phyloP scores from a whole-genome alignment of 2,888 invertebrate species.

The Esperia sulphurella region DNA sequence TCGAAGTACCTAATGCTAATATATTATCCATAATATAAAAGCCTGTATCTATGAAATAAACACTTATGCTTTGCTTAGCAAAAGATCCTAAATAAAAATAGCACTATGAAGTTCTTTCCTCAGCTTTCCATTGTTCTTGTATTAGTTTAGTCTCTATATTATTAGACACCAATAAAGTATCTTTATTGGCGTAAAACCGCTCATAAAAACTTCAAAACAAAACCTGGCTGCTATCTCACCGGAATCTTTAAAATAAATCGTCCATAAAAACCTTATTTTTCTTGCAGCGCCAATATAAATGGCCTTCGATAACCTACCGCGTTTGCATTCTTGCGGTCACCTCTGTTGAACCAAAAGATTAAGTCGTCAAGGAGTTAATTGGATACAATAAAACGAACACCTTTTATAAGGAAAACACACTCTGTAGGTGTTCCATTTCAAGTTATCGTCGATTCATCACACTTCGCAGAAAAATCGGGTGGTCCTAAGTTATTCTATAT shows the following conservation, averaged over 20 bases:
- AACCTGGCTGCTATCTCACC: neutral
- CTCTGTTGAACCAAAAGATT: conserved; percentile 4
- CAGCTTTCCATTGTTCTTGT: neutral
- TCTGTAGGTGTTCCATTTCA: conserved; percentile 7
- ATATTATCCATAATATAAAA: no score
- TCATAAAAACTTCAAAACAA: neutral
- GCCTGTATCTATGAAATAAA: no score
- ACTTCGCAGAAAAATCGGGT: conserved; percentile 15
- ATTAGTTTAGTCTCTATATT: no score
- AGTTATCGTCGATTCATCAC: conserved; percentile 13
- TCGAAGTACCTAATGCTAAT: no score
- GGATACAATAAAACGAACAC: conserved; percentile 10
- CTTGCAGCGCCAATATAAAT: neutral
- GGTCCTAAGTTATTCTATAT: conserved; percentile 1
- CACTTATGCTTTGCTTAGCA: no score
- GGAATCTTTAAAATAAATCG: neutral
- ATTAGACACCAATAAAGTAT: neutral
- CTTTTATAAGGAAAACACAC: conserved; percentile 7
- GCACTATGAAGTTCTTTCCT: neutral
- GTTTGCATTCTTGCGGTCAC: conserved; percentile 13
- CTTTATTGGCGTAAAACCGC: conserved; percentile 4
- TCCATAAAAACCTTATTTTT: neutral
- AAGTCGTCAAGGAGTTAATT: conserved; percentile 15
- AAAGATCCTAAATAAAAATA: no score
- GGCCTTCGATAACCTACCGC: conserved; percentile 3